A percentile compares a stretch with the other conserved stretches of the same genome.
These are phyloP conservation scores for Nysson spinosus DNA, from an alignment of 2,888 invertebrate genomes.

Conservation along the genomic window DNA sequence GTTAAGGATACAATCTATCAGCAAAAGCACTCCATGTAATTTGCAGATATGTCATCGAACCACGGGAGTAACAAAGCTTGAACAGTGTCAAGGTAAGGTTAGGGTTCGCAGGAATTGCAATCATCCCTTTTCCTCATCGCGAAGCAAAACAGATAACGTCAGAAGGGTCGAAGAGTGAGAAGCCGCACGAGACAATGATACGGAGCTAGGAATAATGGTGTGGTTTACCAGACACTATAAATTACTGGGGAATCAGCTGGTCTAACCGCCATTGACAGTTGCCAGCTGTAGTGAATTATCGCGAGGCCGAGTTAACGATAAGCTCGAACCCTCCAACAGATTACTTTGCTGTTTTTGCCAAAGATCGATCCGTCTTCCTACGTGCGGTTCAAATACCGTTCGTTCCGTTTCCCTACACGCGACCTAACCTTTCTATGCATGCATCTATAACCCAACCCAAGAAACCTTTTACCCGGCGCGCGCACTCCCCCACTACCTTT, in stretches of 20 bases:
- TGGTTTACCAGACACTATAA: slow-evolving; percentile 54
- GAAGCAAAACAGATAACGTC: slow-evolving; percentile 32
- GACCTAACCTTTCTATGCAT: slow-evolving; percentile 9
- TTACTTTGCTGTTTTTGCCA: slow-evolving; percentile 30
- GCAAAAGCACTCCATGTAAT: no score
- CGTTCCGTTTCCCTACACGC: slow-evolving; percentile 13
- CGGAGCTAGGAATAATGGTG: slow-evolving; percentile 50
- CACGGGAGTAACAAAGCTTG: no score
- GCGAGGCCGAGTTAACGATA: slow-evolving; percentile 37
- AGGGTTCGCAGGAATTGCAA: no score
- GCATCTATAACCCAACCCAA: no score
- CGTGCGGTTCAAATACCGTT: slow-evolving; percentile 7
- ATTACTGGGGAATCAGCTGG: slow-evolving; percentile 55
- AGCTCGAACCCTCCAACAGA: slow-evolving; percentile 21
- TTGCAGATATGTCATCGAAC: no score
- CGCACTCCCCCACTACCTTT: no score
- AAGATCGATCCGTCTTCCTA: slow-evolving; percentile 33
- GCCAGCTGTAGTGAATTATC: slow-evolving; percentile 55
- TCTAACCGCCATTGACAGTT: slow-evolving; percentile 48
- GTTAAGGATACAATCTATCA: no score
- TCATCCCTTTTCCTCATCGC: neutral
- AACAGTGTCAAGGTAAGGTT: no score
- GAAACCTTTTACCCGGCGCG: no score
- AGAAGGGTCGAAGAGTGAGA: slow-evolving; percentile 38
- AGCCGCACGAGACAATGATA: slow-evolving; percentile 53